Evolutionary conservation across 2,113 vertebrate genomes (phyloP), one percentile per base, ranked within the genome.

Genomic region (Hydrochoerus hydrochaeris): DNA sequence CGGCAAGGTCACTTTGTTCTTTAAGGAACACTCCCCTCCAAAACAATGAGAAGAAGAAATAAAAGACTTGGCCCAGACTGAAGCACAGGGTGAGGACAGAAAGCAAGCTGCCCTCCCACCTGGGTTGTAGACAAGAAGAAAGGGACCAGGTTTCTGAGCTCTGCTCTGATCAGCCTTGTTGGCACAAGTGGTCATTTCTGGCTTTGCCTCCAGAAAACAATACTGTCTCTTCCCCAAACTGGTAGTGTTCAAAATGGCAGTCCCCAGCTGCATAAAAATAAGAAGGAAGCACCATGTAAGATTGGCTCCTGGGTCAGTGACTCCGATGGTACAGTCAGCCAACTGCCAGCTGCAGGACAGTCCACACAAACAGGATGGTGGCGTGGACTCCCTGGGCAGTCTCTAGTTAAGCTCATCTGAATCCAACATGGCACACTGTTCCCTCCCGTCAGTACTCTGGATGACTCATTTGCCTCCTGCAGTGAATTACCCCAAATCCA

Each of bases 281-380:
- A 75, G 41, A 28, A 77, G 44, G 12, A 44, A 30, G 14, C 20
- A 0, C 10, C 22, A 0, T 0, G 38, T 0, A 10, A 6, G 5
- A 3, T 32, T 12, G 4, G 11, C 65, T 32, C 35, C 94, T 32
- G 10, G 4, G 3, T 32, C 0, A 19, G 2, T 20, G 62, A 35
- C n/a, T 5, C 26, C 2, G 3, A 41, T 4, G 0, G 13, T 46
- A 52, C 28, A 35, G 24, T 57, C 1, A 3, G 52, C 52, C 44
- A 81, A 11, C 3, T 4, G 30, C 26, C 12, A 57, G 38, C 22
- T 26, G 9, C 6, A 1, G 32, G 32, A 63, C 17, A 19, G 26
- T 14, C 3, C 65, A 3, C 0, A 22, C 5, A 52, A 57, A 32
- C 49, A 41, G 1, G 3, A 3, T 7, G 7, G 52, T 6, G 44